Conservation (phyloP, 2,888 invertebrate genomes). For the Ichneumoninae sp. region DNA sequence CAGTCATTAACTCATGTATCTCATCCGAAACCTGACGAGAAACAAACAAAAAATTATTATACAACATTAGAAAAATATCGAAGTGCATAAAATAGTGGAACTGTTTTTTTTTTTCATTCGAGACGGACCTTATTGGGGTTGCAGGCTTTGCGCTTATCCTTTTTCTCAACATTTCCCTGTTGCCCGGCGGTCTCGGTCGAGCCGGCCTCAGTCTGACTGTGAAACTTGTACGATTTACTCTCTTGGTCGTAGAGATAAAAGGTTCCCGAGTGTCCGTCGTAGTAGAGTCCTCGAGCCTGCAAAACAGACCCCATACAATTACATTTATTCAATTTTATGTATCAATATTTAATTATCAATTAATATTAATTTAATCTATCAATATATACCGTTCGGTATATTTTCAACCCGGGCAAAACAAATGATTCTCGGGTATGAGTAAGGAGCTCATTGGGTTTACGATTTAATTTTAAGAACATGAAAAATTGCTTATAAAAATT, state of each 20-base stretch:
- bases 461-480: no score
- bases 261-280: slow-evolving; percentile 93
- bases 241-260: slow-evolving; percentile 93
- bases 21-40: slow-evolving; percentile 80
- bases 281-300: slow-evolving; percentile 94
- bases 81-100: neutral
- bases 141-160: slow-evolving; percentile 74
- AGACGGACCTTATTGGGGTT: slow-evolving; percentile 73
- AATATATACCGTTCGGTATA: no score
- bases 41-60: slow-evolving; percentile 32
- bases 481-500: no score
- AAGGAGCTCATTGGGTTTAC: no score
- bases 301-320: slow-evolving; percentile 31
- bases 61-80: slow-evolving; percentile 5
- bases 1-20: slow-evolving; percentile 81
- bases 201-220: slow-evolving; percentile 89
- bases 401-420: no score
- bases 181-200: slow-evolving; percentile 55
- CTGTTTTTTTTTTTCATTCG: neutral
- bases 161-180: slow-evolving; percentile 67
- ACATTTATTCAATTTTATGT: no score
- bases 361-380: no score
- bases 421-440: no score
- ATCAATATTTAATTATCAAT: no score
- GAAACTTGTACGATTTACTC: slow-evolving; percentile 91